Conservation (phyloP, 2,113 vertebrate genomes). For the Ciconia stormi region DNA sequence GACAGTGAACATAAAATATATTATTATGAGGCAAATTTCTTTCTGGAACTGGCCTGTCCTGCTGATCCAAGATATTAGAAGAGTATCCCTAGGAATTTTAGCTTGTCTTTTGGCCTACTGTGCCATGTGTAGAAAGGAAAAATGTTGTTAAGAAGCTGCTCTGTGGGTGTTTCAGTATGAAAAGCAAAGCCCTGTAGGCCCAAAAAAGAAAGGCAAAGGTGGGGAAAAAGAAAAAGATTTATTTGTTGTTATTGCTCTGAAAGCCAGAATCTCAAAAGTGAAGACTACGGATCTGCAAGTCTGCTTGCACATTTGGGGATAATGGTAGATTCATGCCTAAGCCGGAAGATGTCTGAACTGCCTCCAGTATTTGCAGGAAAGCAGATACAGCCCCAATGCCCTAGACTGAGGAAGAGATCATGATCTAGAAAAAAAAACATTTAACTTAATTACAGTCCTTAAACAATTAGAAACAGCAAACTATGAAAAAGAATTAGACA, state of each 20-base stretch:
- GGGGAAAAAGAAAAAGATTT: not conserved
- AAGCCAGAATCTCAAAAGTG: not conserved
- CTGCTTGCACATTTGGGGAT: not conserved
- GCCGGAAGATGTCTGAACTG: not conserved
- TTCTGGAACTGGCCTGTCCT: constrained; percentile 8
- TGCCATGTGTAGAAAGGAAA: not conserved
- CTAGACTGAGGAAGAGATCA: constrained; percentile 25
- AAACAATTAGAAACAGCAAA: constrained; percentile 52
- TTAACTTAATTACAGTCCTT: constrained; percentile 43
- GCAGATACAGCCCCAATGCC: not conserved
- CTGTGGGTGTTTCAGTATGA: not conserved
- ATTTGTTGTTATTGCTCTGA: not conserved
- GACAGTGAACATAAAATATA: constrained; percentile 36
- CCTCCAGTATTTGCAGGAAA: constrained; percentile 6
- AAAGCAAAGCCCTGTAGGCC: constrained; percentile 8
- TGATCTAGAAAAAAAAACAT: constrained; percentile 48
- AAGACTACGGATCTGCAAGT: not conserved
- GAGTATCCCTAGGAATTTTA: not conserved
- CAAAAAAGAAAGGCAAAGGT: constrained; percentile 9
- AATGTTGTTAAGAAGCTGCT: not conserved
- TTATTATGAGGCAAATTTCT: not conserved
- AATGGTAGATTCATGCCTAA: not conserved
- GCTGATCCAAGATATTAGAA: not conserved
- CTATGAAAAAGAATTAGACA: constrained; percentile 38
- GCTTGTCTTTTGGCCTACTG: constrained; percentile 5